A percentile compares a stretch with the other conserved stretches of the same genome.
phyloP scores from a whole-genome alignment of 2,113 vertebrate species.

The Sminthopsis crassicaudata region DNA sequence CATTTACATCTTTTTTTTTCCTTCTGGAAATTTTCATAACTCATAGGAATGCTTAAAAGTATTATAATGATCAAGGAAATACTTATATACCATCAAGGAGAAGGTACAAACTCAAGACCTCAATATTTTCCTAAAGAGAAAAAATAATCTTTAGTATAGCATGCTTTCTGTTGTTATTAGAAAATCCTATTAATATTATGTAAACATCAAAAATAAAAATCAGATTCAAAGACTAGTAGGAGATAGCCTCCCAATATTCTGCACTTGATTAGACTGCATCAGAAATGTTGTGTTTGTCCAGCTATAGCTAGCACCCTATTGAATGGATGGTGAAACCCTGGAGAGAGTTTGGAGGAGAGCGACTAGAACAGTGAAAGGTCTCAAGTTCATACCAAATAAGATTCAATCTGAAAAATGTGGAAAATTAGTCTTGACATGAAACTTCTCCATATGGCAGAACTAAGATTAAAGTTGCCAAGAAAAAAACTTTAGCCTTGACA shows the following conservation, averaged over 20 bases:
- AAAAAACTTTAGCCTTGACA: neutral
- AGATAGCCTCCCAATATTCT: neutral
- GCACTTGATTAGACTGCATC: neutral
- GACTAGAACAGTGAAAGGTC: neutral
- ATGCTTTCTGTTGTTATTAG: slow-evolving; percentile 43
- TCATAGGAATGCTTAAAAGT: neutral
- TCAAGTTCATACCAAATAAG: neutral
- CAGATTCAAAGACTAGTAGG: neutral
- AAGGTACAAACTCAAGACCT: slow-evolving; percentile 28
- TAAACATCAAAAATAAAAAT: neutral
- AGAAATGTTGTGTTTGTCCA: neutral
- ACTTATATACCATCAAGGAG: neutral
- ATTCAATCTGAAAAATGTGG: neutral
- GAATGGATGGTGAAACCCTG: neutral
- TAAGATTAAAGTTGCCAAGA: neutral
- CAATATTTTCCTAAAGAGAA: slow-evolving; percentile 16
- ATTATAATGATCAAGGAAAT: neutral
- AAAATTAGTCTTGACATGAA: neutral
- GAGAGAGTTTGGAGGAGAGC: neutral
- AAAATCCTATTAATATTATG: neutral
- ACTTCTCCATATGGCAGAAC: neutral
- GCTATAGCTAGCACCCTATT: neutral
- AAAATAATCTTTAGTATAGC: slow-evolving; percentile 25
- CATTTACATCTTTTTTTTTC: neutral
- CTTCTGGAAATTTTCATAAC: neutral